phyloP scores from a whole-genome alignment of 2,888 invertebrate species.

The Pantelozetes paolii region DNA sequence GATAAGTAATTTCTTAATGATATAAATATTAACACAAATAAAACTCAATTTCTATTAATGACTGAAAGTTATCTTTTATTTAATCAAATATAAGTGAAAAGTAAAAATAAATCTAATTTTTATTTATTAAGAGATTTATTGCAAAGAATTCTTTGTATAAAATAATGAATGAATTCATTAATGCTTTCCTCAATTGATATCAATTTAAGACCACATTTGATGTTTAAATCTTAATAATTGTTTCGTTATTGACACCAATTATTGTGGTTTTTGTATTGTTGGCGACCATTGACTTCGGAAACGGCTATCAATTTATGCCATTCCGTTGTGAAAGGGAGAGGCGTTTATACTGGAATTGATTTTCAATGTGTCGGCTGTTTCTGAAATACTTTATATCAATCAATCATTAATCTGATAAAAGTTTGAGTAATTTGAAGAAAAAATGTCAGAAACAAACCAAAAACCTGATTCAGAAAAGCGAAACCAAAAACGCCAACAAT shows the following conservation, averaged over 20 bases:
- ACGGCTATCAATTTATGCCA: neutral
- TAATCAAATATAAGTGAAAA: neutral
- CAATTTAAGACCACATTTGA: neutral
- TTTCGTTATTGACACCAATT: neutral
- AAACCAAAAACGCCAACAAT: neutral
- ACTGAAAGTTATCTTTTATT: neutral
- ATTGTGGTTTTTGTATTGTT: neutral
- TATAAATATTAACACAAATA: neutral
- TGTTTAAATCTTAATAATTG: neutral
- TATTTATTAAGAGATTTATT: neutral
- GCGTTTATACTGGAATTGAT: neutral
- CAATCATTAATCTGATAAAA: neutral
- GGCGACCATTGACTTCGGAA: neutral
- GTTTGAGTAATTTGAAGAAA: neutral
- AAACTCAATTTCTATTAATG: neutral
- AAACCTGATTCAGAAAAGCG: no score
- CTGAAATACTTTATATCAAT: no score
- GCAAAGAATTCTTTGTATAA: neutral
- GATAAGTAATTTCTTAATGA: neutral
- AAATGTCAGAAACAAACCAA: neutral
- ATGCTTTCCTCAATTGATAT: neutral
- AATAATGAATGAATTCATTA: neutral
- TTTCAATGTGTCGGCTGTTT: constrained; percentile 6
- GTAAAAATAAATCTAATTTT: neutral
- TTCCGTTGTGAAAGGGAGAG: neutral